These are phyloP conservation scores for Falco columbarius DNA, from an alignment of 2,797 vertebrate genomes.

Conservation along the genomic window DNA sequence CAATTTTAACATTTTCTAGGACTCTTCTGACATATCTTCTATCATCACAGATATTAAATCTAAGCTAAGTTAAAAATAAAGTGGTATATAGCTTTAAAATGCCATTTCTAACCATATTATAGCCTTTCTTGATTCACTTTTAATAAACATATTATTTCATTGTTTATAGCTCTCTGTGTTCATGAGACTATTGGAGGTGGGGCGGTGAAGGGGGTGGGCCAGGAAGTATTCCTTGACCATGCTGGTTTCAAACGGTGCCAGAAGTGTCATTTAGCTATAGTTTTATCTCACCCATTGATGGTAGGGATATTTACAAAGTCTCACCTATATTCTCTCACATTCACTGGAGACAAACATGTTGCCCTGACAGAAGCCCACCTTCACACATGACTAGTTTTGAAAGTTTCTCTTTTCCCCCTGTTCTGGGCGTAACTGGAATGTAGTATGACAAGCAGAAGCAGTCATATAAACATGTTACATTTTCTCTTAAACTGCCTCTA, in stretches of 20 bases:
- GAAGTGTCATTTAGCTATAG: not conserved
- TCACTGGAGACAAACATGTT: not conserved
- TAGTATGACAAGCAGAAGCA: not conserved
- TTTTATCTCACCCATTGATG: not conserved
- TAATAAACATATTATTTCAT: not conserved
- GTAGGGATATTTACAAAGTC: not conserved
- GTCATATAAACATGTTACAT: not conserved
- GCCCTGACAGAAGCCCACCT: not conserved
- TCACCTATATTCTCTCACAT: not conserved
- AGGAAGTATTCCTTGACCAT: not conserved
- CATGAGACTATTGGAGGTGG: not conserved
- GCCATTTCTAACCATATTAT: not conserved
- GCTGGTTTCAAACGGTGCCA: not conserved
- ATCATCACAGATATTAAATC: not conserved
- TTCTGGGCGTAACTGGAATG: not conserved
- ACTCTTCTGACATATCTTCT: not conserved
- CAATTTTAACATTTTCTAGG: conserved; percentile 15
- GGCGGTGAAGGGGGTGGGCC: fast-evolving
- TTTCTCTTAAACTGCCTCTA: not conserved
- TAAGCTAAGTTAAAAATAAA: conserved; percentile 1
- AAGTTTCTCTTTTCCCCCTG: not conserved
- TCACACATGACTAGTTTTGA: not conserved
- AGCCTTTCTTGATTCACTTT: not conserved
- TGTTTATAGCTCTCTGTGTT: not conserved
- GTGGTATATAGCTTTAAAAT: not conserved